Percentiles rank a stretch among this genome's conserved stretches.
Conservation (phyloP, 2,797 vertebrate genomes). For the Echeneis naucrates region DNA sequence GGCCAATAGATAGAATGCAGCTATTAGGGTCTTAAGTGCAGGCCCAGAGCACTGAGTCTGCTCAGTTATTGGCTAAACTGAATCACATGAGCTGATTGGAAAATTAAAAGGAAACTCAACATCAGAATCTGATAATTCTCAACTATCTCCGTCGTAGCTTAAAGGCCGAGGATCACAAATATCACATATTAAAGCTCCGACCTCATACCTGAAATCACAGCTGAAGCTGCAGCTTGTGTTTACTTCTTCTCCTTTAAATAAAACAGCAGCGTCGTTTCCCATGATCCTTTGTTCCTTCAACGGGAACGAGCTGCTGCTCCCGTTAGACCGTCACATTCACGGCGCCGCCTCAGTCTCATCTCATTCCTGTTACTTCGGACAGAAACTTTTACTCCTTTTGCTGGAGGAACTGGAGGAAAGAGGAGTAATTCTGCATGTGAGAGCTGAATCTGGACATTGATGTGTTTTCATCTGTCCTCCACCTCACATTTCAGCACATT, state of each 20-base stretch:
- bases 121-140: no score
- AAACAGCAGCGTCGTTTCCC: slow-evolving; percentile 38
- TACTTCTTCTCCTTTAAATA: slow-evolving; percentile 44
- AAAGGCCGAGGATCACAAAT: no score
- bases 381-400: background rate
- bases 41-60: no score
- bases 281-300: slow-evolving; percentile 41
- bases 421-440: background rate
- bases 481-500: background rate
- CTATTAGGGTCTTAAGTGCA: no score
- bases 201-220: no score
- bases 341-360: slow-evolving; percentile 1
- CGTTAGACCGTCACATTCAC: slow-evolving; percentile 54
- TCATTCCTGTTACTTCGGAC: slow-evolving; percentile 15
- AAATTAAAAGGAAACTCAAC: no score
- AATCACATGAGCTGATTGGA: no score
- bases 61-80: no score
- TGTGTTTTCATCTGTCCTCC: background rate
- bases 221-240: slow-evolving; percentile 9
- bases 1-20: no score
- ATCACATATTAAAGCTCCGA: no score
- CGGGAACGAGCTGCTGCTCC: slow-evolving; percentile 44
- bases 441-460: slow-evolving; percentile 27
- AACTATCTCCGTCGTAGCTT: no score
- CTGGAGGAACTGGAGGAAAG: slow-evolving; percentile 22